Evolutionary conservation across 2,113 vertebrate genomes (phyloP), one percentile per base, ranked within the genome.

Genomic region (Bungarus multicinctus): DNA sequence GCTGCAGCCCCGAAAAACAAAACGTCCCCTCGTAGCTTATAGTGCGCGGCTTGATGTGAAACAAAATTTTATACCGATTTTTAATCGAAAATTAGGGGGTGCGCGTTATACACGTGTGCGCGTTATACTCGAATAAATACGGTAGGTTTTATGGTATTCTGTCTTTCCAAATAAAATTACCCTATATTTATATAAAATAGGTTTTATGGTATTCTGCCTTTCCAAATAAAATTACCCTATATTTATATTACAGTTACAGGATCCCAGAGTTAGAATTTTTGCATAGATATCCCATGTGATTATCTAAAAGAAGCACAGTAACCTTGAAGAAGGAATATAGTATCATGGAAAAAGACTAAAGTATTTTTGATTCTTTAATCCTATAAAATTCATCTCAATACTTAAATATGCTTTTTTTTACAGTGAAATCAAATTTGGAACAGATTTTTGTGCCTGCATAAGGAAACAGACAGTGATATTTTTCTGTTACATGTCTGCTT

Each of bases 141-240:
- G n/a, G n/a, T n/a, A n/a, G n/a, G n/a, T n/a, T n/a, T n/a, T n/a
- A n/a, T n/a, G n/a, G n/a, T n/a, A n/a, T n/a, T n/a, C n/a, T n/a
- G n/a, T n/a, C n/a, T n/a, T n/a, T n/a, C n/a, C n/a, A n/a, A n/a
- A n/a, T n/a, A n/a, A n/a, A n/a, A n/a, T n/a, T n/a, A n/a, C n/a
- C n/a, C n/a, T n/a, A n/a, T n/a, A n/a, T n/a, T n/a, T n/a, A n/a
- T n/a, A n/a, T n/a, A n/a, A n/a, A n/a, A 50, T 60, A 87, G 47
- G 11, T 45, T 60, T 22, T 50, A 39, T 94, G 87, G 39, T 89
- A 30, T 87, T 95, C 64, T 93, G 64, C 64, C 34, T 94, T 81
- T 92, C 45, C 88, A 91, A n/a, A 43, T 58, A 88, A 89, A 58
- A 53, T 94, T 96, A 90, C 60, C 91, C 23, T 92, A 55, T 74